Base-by-base conservation (phyloP, 2,113 vertebrate genomes). In the Prunella himalayana region DNA sequence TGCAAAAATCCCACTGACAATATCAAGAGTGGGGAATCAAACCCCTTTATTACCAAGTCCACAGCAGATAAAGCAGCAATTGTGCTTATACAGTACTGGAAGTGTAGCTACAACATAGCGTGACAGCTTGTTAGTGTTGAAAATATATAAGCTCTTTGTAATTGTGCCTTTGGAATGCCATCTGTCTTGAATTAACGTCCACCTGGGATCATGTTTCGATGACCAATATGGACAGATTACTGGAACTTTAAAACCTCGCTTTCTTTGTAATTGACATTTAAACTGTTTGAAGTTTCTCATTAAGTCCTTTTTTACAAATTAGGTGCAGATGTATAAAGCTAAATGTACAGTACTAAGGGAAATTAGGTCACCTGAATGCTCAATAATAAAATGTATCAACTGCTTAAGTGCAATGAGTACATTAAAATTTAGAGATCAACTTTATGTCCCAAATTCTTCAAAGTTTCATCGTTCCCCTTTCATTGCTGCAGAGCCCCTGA, bases 241-340 rank as follows among this genome's bases (percentile, higher is more conserved):
- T 98, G 96, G 96, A 98, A 98, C 98, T 98, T 98, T 98, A 98
- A 99, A 99, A 98, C 97, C 97, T 97, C 96, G 89, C 97, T 98
- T 98, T 98, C 97, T 98, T 98, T 98, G 98, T 98, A 98, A 99
- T 98, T 98, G 98, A 98, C 98, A 99, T 98, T 98, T 98, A 98
- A 98, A 98, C 97, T 98, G 98, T 98, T 99, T 98, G 98, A 99
- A 98, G 98, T 98, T 98, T 98, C 98, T 98, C 98, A 98, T 98
- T 99, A 98, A 98, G 97, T 98, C 92, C 96, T 95, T 98, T 96
- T 97, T 97, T 98, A 98, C 97, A 98, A 98, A 99, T 98, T 97
- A 98, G 97, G 97, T 98, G 97, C 98, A 98, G 98, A 98, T 99
- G 98, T 97, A 96, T 95, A 97, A 96, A 97, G 95, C 96, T 94